phyloP scores from a whole-genome alignment of 2,888 invertebrate genomes.

The Monoplex corrugatus region DNA sequence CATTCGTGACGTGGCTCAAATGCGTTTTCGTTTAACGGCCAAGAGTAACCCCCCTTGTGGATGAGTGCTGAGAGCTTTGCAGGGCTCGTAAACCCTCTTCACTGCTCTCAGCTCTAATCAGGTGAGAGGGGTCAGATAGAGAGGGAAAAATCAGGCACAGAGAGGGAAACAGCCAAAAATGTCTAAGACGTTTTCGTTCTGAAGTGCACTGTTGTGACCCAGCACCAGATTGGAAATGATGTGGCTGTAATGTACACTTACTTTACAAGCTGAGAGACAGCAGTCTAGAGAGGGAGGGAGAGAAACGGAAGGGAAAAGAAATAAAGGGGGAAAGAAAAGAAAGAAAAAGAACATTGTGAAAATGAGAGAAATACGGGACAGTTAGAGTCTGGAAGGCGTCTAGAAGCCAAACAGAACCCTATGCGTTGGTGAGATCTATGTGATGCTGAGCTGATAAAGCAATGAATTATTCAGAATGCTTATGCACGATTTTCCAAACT shows the following conservation, averaged over 20 bases:
- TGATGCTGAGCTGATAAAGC: too few relatives aligned
- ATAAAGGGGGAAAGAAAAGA: background rate
- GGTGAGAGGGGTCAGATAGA: background rate
- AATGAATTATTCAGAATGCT: too few relatives aligned
- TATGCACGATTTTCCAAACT: too few relatives aligned
- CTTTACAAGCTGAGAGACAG: conserved; percentile 9
- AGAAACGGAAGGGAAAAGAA: background rate
- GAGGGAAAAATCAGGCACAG: too few relatives aligned
- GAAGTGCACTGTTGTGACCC: background rate
- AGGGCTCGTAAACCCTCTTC: conserved; percentile 42
- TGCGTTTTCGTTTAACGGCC: too few relatives aligned
- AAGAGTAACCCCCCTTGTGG: too few relatives aligned
- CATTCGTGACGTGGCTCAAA: too few relatives aligned
- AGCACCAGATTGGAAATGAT: background rate
- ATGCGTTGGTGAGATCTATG: too few relatives aligned
- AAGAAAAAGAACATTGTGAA: background rate
- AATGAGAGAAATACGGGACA: too few relatives aligned
- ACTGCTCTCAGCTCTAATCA: conserved; percentile 43
- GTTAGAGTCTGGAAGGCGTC: too few relatives aligned
- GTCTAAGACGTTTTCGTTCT: background rate
- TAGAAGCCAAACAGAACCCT: too few relatives aligned
- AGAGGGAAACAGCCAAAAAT: background rate
- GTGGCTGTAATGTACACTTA: background rate
- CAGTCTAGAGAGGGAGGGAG: background rate
- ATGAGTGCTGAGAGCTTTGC: conserved; percentile 44